Evolutionary conservation across 2,888 invertebrate species (phyloP).

Genomic region (Blera fallax): DNA sequence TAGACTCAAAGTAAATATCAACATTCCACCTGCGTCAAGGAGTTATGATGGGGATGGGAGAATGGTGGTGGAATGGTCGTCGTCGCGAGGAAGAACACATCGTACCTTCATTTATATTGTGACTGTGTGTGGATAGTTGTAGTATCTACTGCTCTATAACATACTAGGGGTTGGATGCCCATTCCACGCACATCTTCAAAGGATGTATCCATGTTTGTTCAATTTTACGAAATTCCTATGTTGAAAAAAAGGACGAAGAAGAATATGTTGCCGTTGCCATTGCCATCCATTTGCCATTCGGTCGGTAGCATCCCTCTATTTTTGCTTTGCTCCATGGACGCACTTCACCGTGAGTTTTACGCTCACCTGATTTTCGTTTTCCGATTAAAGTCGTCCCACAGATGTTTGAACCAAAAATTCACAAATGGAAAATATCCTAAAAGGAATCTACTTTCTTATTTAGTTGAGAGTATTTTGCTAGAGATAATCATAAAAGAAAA

Average conservation of each 20-base stretch:
- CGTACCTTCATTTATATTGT: conserved; percentile 51
- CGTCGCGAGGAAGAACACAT: conserved; percentile 49
- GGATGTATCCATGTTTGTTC: conserved; percentile 69
- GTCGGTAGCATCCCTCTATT: not conserved
- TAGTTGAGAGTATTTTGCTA: not conserved
- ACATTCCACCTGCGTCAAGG: conserved; percentile 73
- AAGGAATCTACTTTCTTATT: not conserved
- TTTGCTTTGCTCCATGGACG: conserved; percentile 64
- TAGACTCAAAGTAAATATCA: conserved; percentile 73
- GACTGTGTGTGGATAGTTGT: conserved; percentile 64
- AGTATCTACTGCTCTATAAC: not conserved
- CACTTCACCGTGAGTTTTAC: conserved; percentile 71
- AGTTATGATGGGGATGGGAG: conserved; percentile 56
- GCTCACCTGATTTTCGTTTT: conserved; percentile 73
- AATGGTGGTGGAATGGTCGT: conserved; percentile 24
- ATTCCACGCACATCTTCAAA: conserved; percentile 53
- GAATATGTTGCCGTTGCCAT: conserved; percentile 67
- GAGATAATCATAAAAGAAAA: not conserved
- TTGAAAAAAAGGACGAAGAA: conserved; percentile 46
- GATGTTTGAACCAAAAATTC: conserved; percentile 49
- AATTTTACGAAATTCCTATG: conserved; percentile 67
- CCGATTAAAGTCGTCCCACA: conserved; percentile 64
- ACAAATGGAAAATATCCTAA: conserved; percentile 37
- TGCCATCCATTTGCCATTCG: not conserved
- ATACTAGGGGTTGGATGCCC: conserved; percentile 28